Base-by-base conservation (phyloP, 1,140 invertebrate species). In the Rhopalosiphum maidis region DNA sequence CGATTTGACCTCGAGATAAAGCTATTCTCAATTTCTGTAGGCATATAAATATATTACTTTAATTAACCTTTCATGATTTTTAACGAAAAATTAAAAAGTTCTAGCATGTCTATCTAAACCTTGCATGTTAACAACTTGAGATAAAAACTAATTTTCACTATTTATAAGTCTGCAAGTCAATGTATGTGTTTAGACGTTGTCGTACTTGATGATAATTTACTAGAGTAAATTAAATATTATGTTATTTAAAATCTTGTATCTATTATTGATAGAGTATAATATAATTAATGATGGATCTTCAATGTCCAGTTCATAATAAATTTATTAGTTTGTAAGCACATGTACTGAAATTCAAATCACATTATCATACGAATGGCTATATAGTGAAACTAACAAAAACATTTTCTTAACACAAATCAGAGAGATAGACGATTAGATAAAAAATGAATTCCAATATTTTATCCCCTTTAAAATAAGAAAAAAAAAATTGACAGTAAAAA, bases 401-500 rank as follows among this genome's bases (percentile, higher is more conserved):
- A n/a, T 77, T 77, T 77, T 77, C 60, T 77, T 35, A 77, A 18
- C 60, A 77, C 60, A 77, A 77, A 77, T n/a, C 60, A 77, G n/a
- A 77, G 30, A n/a, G 30, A 30, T 77, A 77, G 15, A 35, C 30
- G 60, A 77, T 77, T 77, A n/a, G 60, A 77, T 77, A n/a, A 77
- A 77, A 77, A 77, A 77, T 77, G 30, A n/a, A 77, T 2, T 15
- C 30, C 15, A 77, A 77, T 77, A 77, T 77, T 2, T 77, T 15
- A 77, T n/a, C n/a, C 15, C 60, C 11, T 77, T 15, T 18, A 5
- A 77, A 77, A 77, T n/a, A n/a, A n/a, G 30, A n/a, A 77, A 15
- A 77, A 77, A 68, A 77, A 77, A 60, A 60, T 60, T 77, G 30
- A 77, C 60, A 77, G 60, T 77, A 15, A 77, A 77, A 77, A 77